Base-by-base conservation (phyloP, 2,797 vertebrate genomes). In the Graptemys geographica region DNA sequence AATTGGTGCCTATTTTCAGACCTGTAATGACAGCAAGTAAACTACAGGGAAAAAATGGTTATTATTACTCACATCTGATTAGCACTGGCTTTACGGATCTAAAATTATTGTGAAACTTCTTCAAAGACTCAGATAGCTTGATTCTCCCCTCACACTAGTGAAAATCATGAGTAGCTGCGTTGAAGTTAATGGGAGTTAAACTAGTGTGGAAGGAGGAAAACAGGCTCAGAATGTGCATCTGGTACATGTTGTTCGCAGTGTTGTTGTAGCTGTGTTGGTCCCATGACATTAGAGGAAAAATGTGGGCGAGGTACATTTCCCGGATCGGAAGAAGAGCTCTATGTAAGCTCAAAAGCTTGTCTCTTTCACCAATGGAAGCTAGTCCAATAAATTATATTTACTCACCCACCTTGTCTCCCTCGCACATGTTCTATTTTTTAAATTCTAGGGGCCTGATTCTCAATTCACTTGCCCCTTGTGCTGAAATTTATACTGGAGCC, bases 41-140 rank as follows among this genome's bases (percentile, higher is more conserved):
- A 90, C 27, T 85, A 49, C 59, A 19, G 87, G 79, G 80, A 6
- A 69, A 53, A 28, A 90, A 78, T 8, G 19, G 13, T 59, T 94
- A 28, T n/a, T 37, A 72, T 72, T 72, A 82, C 12, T 31, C 44
- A 49, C 3, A 5, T 2, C 59, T 49, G 8, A 84, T 57, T 88
- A 87, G 72, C 0, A 53, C 85, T 84, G 89, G 89, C 57, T 93
- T 94, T 83, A 95, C n/a, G n/a, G 74, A 90, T 84, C 27, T 91
- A 91, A 76, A 96, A 0, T 21, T 82, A 31, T 62, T 90, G 47
- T 79, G 87, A 49, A 51, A 72, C 6, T 5, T 91, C 76, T 74
- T 37, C 52, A 87, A 72, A 79, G 33, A 93, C 88, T 62, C 81
- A 52, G 90, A 53, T 2, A 90, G 74, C 47, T 12, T 18, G 1